Base-by-base conservation (phyloP, 2,113 vertebrate species). In the Channa maculata region DNA sequence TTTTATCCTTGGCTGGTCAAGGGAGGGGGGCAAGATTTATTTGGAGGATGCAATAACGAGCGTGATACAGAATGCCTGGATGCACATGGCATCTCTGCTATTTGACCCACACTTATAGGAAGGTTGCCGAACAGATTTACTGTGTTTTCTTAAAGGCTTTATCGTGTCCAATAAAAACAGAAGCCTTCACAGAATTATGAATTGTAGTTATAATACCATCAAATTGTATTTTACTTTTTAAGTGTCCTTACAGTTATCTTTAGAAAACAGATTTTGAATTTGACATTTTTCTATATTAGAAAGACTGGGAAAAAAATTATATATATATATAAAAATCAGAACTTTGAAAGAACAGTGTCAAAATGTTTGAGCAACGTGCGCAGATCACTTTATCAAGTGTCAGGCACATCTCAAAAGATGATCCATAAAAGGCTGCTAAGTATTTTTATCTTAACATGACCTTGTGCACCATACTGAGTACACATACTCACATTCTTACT, bases 381-480 rank as follows among this genome's bases (percentile, higher is more conserved):
- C 14, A 14, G 63, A 82, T 75, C 75, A 8, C 78, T 79, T 78
- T 57, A 82, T 80, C 58, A 5, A 84, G 78, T 78, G 75, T 83
- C 76, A 84, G 69, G 59, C 77, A 66, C 63, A 12, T 86, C 82
- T 85, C 66, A 87, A 90, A 91, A 77, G 83, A 88, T 92, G 87
- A 75, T 89, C 92, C 91, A 86, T 92, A 92, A 93, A 93, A 91
- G 91, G 92, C 88, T 83, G 70, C 85, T 80, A 79, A 77, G 91
- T 94, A 94, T 94, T 94, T 94, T 93, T 93, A 93, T 93, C 91
- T 89, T 88, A 90, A 91, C 87, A 82, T 77, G 89, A 86, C 88
- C 88, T 90, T 90, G 80, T 74, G 76, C 88, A 67, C 82, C 82
- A 85, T 84, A 86, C 79, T 83, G 85, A 92, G 82, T 82, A 63